A percentile compares a stretch with the other conserved stretches of the same genome.
These are phyloP conservation scores for Chaenogobius annularis DNA, from an alignment of 2,113 vertebrate species.

Conservation along the genomic window DNA sequence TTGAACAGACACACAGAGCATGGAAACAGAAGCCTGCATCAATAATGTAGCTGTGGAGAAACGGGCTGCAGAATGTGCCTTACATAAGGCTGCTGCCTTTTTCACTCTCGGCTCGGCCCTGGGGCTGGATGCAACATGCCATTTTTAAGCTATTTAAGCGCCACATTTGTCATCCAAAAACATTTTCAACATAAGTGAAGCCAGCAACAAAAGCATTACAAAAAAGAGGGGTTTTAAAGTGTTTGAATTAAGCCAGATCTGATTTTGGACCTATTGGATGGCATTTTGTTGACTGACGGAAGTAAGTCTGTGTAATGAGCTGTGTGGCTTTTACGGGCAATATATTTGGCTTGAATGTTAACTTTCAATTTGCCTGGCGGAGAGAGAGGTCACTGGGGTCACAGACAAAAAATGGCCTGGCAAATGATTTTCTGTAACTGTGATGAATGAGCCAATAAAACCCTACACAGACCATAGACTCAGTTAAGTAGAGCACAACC, in stretches of 20 bases:
- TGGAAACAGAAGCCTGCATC: constrained; percentile 61
- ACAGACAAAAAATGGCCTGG: constrained; percentile 1
- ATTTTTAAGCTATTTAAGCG: constrained; percentile 57
- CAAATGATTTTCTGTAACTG: constrained; percentile 6
- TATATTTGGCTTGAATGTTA: constrained; percentile 6
- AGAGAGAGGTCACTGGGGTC: constrained; percentile 12
- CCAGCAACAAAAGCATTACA: constrained; percentile 28
- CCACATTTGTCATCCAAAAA: constrained; percentile 50
- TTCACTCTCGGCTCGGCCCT: constrained; percentile 39
- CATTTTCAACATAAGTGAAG: constrained; percentile 38
- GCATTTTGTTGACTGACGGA: constrained; percentile 22
- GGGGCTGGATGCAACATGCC: constrained; percentile 45
- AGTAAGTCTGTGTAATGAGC: constrained; percentile 19
- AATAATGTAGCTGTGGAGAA: constrained; percentile 62
- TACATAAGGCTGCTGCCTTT: constrained; percentile 53
- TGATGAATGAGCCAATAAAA: constrained; percentile 6
- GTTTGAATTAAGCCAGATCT: constrained; percentile 24
- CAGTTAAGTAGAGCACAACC: background rate
- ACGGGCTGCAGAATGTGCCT: constrained; percentile 57
- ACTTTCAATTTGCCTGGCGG: background rate
- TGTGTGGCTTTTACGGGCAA: background rate
- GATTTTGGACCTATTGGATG: constrained; percentile 13
- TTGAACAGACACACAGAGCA: constrained; percentile 21
- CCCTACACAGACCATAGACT: background rate
- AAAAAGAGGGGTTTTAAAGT: background rate